phyloP scores from a whole-genome alignment of 2,888 invertebrate genomes.

The Orchestes rusci region DNA sequence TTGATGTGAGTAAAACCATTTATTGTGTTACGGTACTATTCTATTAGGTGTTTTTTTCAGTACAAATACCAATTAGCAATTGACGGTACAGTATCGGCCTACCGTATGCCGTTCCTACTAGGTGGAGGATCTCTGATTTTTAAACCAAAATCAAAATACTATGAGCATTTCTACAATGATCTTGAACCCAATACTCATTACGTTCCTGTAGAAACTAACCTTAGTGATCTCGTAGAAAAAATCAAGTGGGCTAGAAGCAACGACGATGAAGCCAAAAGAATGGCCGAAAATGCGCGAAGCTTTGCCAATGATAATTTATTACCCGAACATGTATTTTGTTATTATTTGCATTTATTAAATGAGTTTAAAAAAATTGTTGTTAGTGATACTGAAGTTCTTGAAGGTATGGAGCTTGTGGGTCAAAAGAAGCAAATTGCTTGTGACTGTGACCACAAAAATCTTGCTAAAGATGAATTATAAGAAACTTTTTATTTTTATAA shows the following conservation, averaged over 20 bases:
- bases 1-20: slow-evolving; percentile 81
- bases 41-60: too few species aligned
- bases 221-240: slow-evolving; percentile 72
- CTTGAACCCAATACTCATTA: slow-evolving; percentile 73
- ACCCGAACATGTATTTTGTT: slow-evolving; percentile 82
- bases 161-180: slow-evolving; percentile 86
- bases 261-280: slow-evolving; percentile 59
- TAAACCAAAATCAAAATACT: slow-evolving; percentile 90
- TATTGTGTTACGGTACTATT: too few species aligned
- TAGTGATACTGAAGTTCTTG: slow-evolving; percentile 49
- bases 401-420: slow-evolving; percentile 57
- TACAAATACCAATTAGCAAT: slow-evolving; percentile 91
- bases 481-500: too few species aligned
- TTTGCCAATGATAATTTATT: slow-evolving; percentile 73
- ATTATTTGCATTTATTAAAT: slow-evolving; percentile 69
- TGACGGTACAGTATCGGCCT: slow-evolving; percentile 96
- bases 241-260: slow-evolving; percentile 70
- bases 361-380: slow-evolving; percentile 66
- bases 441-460: slow-evolving; percentile 33
- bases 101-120: slow-evolving; percentile 85
- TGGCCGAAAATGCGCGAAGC: slow-evolving; percentile 58
- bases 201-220: slow-evolving; percentile 70
- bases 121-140: slow-evolving; percentile 82
- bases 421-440: slow-evolving; percentile 42
- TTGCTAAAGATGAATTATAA: slow-evolving; percentile 5